These are phyloP conservation scores for Perithous albicinctus DNA, from an alignment of 2,888 invertebrate genomes.

Conservation along the genomic window DNA sequence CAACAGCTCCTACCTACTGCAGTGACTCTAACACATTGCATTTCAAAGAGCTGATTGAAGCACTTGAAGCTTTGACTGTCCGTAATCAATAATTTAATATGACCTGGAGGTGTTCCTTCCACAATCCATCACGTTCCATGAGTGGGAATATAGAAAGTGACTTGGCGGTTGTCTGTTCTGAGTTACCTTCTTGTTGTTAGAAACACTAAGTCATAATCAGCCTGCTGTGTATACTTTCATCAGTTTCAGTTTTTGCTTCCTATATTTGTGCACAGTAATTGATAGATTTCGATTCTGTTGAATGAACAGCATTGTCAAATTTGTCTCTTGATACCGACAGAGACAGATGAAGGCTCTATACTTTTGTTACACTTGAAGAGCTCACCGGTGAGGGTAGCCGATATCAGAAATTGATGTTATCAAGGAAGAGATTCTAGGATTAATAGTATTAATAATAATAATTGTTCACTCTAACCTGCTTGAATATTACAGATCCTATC, in stretches of 20 bases:
- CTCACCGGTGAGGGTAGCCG: background rate
- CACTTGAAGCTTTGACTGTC: background rate
- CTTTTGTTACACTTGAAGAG: background rate
- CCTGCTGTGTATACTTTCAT: background rate
- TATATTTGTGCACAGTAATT: background rate
- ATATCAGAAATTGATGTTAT: background rate
- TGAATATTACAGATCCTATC: background rate
- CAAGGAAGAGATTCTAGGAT: background rate
- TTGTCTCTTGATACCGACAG: background rate
- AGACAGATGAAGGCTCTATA: background rate
- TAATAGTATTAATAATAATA: background rate
- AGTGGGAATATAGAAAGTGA: background rate
- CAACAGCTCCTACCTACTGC: background rate
- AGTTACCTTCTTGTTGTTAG: background rate
- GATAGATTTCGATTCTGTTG: background rate
- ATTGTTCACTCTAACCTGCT: background rate
- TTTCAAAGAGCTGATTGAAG: background rate
- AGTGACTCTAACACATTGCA: background rate
- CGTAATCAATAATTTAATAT: background rate
- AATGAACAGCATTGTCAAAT: background rate
- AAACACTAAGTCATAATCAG: background rate
- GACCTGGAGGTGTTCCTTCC: background rate
- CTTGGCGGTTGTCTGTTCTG: background rate
- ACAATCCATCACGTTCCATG: background rate
- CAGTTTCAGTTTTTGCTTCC: background rate